Conservation (phyloP, 2,797 vertebrate species). For the Limosa lapponica region DNA sequence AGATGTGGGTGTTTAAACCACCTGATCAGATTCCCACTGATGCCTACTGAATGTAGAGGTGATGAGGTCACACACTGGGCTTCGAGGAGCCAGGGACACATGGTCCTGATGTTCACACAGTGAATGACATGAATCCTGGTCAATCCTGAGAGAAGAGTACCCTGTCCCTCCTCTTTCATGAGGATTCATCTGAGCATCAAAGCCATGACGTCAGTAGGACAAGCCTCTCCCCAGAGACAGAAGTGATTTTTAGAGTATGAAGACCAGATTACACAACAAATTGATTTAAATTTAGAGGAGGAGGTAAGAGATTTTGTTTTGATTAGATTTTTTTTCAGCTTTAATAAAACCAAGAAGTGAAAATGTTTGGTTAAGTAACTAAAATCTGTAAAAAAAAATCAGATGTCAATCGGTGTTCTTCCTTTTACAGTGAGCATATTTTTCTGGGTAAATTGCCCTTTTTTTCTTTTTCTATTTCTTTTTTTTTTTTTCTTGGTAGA, state of each 20-base stretch:
- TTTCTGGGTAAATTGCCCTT: neutral
- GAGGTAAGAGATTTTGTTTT: neutral
- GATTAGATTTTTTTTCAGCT: neutral
- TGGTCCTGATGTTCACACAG: neutral
- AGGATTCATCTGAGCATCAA: neutral
- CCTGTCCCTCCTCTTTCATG: neutral
- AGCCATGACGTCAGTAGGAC: rapidly evolving
- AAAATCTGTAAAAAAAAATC: neutral
- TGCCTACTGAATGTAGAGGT: neutral
- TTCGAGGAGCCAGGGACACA: neutral
- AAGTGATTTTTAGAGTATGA: neutral
- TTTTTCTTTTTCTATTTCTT: neutral
- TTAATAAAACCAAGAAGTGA: neutral
- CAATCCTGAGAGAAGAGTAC: neutral
- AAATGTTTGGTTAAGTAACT: neutral
- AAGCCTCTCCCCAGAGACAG: neutral
- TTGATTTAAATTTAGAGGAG: neutral
- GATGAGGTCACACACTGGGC: neutral
- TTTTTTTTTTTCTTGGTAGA: neutral
- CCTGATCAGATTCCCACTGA: neutral
- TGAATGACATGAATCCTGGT: neutral
- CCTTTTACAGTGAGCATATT: neutral
- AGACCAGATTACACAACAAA: neutral
- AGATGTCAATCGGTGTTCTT: neutral
- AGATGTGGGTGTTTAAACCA: neutral